Evolutionary conservation across 2,888 invertebrate species (phyloP).

Genomic region (Agrotis clavis): DNA sequence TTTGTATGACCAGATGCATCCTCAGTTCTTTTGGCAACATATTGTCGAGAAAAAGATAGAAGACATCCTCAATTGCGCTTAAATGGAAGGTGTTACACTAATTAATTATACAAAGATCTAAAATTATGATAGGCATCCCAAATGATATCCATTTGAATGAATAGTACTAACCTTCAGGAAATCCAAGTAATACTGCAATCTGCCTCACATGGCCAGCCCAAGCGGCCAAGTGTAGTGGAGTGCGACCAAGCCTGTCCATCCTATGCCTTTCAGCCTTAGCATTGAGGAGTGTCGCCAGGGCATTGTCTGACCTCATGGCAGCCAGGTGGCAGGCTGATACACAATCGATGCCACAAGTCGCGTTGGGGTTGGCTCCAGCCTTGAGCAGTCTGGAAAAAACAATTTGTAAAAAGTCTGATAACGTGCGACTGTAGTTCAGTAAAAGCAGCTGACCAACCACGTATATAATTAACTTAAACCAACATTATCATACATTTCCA

Average conservation of each 20-base stretch:
- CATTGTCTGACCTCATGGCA: constrained; percentile 72
- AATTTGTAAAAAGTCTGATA: neutral
- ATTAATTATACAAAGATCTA: too few relatives aligned
- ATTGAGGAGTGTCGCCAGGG: constrained; percentile 74
- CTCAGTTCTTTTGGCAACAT: too few relatives aligned
- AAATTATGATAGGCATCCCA: too few relatives aligned
- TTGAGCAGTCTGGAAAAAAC: constrained; percentile 65
- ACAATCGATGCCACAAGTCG: constrained; percentile 64
- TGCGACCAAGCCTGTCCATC: constrained; percentile 76
- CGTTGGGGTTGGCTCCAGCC: constrained; percentile 69
- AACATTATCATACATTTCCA: too few relatives aligned
- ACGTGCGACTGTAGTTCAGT: too few relatives aligned
- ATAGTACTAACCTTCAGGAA: constrained; percentile 72
- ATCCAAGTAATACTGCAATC: constrained; percentile 70
- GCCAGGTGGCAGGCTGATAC: constrained; percentile 78
- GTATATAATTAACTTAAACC: too few relatives aligned
- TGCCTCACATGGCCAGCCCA: constrained; percentile 76
- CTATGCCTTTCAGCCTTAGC: constrained; percentile 72
- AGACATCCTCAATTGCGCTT: too few relatives aligned
- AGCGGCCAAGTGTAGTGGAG: constrained; percentile 82
- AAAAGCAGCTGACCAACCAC: too few relatives aligned
- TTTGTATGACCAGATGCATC: too few relatives aligned
- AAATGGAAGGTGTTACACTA: too few relatives aligned
- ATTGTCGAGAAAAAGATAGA: too few relatives aligned
- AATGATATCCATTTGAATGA: too few relatives aligned